Base-by-base conservation (phyloP, 2,888 invertebrate species). In the Sesamia inferens region DNA sequence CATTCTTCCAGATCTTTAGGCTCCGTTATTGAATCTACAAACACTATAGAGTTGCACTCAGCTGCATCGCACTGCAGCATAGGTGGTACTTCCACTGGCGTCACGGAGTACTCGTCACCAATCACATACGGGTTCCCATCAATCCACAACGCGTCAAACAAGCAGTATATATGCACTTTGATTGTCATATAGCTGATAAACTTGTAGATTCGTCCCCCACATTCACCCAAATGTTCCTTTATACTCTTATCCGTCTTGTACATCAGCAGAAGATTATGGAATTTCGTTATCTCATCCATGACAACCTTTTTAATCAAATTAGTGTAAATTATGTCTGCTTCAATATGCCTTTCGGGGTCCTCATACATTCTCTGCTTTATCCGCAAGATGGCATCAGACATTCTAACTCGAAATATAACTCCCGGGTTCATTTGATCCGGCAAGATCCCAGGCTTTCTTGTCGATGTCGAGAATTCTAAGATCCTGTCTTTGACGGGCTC, bases 141-240 rank as follows among this genome's bases (percentile, higher is more conserved):
- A 0, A 96, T 95, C 96, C 96, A 96, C 2, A 96, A 74, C 0
- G 96, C 93, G 39, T 96, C 96, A 22, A 96, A 96, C 6, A 96
- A 75, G 64, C 96, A 96, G 42, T 96, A 96, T 0, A 96, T 96
- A 81, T 96, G 96, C 0, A 96, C 96, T 78, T 95, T 96, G 0
- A 96, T 95, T 0, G 95, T 95, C 96, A 96, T 96, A 14, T 96
- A 96, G 57, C 95, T 95, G 1, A 96, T 96, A 13, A 96, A 96
- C 58, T 96, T 96, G 75, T 96, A 96, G 0, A 96, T 96, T 2
- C 96, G 87, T 0, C 96, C 96, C 0, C 96, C 96, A 44, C 96
- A 96, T 59, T 96, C 96, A 0, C 96, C 96, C 31, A 96, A 85
- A 89, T 96, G 96, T 78, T 96, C 96, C 13, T 95, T 96, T 0